Conservation (phyloP, 2,888 invertebrate species). For the Chorisops tibialis region DNA sequence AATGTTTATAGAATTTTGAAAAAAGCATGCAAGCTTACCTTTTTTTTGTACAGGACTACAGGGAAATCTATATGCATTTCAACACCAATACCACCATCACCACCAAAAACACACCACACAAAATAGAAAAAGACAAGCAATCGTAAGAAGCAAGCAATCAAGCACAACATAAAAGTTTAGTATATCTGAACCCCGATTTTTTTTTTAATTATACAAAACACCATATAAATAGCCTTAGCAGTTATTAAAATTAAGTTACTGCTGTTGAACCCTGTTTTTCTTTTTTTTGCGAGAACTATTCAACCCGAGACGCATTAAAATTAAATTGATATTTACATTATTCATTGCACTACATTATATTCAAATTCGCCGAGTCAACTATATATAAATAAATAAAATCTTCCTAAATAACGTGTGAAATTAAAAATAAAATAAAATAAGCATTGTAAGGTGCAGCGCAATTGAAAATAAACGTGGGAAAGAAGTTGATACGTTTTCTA, state of each 20-base stretch:
- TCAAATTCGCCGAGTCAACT: too few species aligned
- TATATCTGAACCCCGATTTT: background rate
- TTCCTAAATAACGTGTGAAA: conserved; percentile 2
- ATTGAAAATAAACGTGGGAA: conserved; percentile 6
- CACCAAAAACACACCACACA: background rate
- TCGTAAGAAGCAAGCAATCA: background rate
- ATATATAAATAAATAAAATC: conserved; percentile 8
- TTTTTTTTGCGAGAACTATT: background rate
- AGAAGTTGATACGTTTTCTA: background rate
- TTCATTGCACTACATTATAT: too few species aligned
- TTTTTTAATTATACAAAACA: conserved; percentile 27
- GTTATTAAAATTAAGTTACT: too few species aligned
- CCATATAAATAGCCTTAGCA: conserved; percentile 29
- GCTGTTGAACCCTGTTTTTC: too few species aligned
- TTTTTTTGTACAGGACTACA: background rate
- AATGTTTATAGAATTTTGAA: background rate
- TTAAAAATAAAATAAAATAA: background rate
- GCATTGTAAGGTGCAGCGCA: background rate
- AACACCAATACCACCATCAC: background rate
- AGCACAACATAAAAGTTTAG: conserved; percentile 10
- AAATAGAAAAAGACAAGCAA: conserved; percentile 11
- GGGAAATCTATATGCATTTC: background rate
- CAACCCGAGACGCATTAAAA: background rate
- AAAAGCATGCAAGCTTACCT: conserved; percentile 32
- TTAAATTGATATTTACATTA: too few species aligned